Conservation (phyloP, 2,888 invertebrate genomes). For the Caenorhabditis parvicauda region DNA sequence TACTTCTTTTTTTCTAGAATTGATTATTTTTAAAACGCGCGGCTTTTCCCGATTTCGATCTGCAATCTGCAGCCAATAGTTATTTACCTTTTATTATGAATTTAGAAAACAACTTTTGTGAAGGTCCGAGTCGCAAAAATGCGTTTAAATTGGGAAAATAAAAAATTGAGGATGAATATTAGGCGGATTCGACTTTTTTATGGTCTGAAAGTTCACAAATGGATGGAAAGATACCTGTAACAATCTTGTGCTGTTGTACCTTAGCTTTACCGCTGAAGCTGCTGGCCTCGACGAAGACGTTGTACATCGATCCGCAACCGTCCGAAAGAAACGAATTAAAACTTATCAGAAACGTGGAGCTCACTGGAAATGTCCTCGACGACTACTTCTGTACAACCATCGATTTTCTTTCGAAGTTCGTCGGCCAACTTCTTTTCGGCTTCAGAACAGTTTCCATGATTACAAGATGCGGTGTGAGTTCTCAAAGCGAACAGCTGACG, state of each 20-base stretch:
- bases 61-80: not conserved
- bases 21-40: not conserved
- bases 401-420: slow-evolving; percentile 59
- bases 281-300: slow-evolving; percentile 63
- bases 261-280: slow-evolving; percentile 64
- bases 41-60: not conserved
- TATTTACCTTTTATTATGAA: too few relatives aligned
- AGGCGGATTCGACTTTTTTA: not conserved
- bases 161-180: not conserved
- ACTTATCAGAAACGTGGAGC: not conserved
- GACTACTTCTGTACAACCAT: slow-evolving; percentile 57
- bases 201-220: not conserved
- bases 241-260: slow-evolving; percentile 57
- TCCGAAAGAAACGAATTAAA: slow-evolving; percentile 53
- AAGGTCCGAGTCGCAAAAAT: not conserved
- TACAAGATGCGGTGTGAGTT: not conserved
- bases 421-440: slow-evolving; percentile 60
- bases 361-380: slow-evolving; percentile 64
- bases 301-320: slow-evolving; percentile 66
- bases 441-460: too few relatives aligned
- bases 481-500: not conserved
- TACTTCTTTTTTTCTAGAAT: not conserved
- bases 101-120: too few relatives aligned
- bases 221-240: slow-evolving; percentile 27
- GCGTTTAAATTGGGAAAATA: not conserved